phyloP scores from a whole-genome alignment of 30 jellyfish, hydroid and myxozoan genomes.

The Phacellophora camtschatica region DNA sequence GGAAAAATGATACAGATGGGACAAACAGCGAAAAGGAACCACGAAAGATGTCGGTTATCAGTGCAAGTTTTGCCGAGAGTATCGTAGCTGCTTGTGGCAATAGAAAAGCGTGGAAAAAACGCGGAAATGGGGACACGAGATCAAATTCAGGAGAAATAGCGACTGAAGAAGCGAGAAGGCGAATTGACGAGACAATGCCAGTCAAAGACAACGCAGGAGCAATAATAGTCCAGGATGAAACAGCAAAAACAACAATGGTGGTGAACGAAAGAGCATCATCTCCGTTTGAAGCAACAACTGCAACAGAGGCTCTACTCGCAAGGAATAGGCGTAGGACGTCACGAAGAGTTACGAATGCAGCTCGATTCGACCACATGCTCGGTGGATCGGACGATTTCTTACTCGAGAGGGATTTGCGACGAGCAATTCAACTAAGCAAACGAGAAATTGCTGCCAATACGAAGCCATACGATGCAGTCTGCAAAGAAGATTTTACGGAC shows the following conservation, averaged over 20 bases:
- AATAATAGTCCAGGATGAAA: not conserved
- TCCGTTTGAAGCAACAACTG: not conserved
- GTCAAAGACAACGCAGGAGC: not conserved
- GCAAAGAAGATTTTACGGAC: not conserved
- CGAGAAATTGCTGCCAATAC: conserved; percentile 5
- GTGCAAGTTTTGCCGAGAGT: conserved; percentile 67
- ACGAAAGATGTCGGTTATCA: not conserved
- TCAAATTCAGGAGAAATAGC: not conserved
- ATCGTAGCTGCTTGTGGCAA: conserved; percentile 79
- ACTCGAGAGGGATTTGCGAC: conserved; percentile 42
- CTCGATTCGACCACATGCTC: conserved; percentile 31
- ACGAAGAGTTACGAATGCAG: conserved; percentile 34
- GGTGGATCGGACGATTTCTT: conserved; percentile 33
- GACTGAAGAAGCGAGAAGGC: not conserved
- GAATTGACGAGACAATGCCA: not conserved
- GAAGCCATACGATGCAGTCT: not conserved
- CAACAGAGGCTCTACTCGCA: not conserved
- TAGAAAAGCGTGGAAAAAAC: conserved; percentile 19
- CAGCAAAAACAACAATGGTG: not conserved
- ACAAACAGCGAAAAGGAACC: not conserved
- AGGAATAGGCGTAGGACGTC: conserved; percentile 40
- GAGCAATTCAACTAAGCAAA: conserved; percentile 47
- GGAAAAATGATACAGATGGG: too few relatives aligned
- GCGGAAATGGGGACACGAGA: not conserved
- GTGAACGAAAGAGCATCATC: not conserved